Base-by-base conservation (phyloP, 2,888 invertebrate genomes). In the Drosophila subquinaria region DNA sequence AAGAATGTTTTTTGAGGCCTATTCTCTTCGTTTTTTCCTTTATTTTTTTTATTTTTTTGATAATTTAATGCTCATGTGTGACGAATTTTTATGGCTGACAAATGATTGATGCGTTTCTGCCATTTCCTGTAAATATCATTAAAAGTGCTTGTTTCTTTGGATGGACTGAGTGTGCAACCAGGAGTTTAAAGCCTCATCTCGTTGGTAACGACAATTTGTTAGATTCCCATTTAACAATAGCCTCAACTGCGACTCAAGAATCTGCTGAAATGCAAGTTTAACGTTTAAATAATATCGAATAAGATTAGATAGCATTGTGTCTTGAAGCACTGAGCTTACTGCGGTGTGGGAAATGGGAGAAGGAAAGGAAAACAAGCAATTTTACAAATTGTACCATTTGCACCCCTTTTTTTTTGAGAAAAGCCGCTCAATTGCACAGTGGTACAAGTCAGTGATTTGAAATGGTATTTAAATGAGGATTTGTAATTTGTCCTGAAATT, bases 31-130 rank as follows among this genome's bases (percentile, higher is more conserved):
- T 67, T 60, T 66, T 69, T 17, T 50, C 51, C 55, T 59, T 68
- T 62, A 57, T n/a, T 17, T 17, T 17, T 17, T 17, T 17, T 17
- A 17, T 17, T 65, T 75, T 74, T 71, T 76, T 76, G 72, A 79
- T 79, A 77, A 81, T 81, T 80, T 84, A 81, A 88, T 88, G 72
- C 78, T 79, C 86, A 67, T 84, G 87, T 84, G 87, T 90, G 78
- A 82, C 90, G 87, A 91, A 91, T 88, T 88, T 91, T 90, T 88
- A 87, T 89, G 82, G 83, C 80, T 82, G 85, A 81, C 84, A 85
- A 83, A 89, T 90, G 91, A 91, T 91, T 88, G 88, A 91, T 91
- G 86, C 69, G 74, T 69, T 82, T 78, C 68, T 80, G 75, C 50
- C 75, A 79, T 78, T 84, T 89, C 84, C 84, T 81, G 89, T 81